Percentiles rank a stretch among this genome's conserved stretches.
phyloP scores from a whole-genome alignment of 2,888 invertebrate genomes.

The Idaea aversata region DNA sequence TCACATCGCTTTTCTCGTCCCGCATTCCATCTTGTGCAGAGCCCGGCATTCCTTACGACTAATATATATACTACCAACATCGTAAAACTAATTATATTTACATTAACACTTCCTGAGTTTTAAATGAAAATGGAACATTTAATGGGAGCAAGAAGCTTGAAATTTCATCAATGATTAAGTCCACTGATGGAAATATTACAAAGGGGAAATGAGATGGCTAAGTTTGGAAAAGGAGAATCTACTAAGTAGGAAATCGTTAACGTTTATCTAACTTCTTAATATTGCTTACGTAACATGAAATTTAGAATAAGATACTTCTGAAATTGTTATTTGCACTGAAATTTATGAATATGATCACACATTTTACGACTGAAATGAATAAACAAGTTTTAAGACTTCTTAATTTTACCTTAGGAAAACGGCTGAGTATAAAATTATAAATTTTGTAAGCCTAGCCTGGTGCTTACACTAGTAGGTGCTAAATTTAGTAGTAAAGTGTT shows the following conservation, averaged over 20 bases:
- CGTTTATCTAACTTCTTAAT: background rate
- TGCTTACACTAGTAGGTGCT: slow-evolving; percentile 78
- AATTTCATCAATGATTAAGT: slow-evolving; percentile 76
- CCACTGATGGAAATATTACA: slow-evolving; percentile 19
- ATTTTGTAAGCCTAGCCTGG: slow-evolving; percentile 72
- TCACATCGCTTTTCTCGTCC: slow-evolving; percentile 38
- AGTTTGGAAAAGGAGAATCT: slow-evolving; percentile 3
- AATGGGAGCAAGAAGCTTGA: slow-evolving; percentile 63
- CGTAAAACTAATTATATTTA: slow-evolving; percentile 62
- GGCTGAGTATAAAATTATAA: slow-evolving; percentile 79
- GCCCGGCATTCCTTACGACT: slow-evolving; percentile 64
- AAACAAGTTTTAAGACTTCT: slow-evolving; percentile 34
- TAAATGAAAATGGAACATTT: slow-evolving; percentile 43
- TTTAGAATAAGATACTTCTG: slow-evolving; percentile 4
- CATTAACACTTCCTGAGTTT: slow-evolving; percentile 74
- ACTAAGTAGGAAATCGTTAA: background rate
- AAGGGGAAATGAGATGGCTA: background rate
- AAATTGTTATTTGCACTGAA: slow-evolving; percentile 9
- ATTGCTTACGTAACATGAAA: background rate
- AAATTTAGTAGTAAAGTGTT: slow-evolving; percentile 84
- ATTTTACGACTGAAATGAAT: slow-evolving; percentile 33
- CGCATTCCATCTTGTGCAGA: slow-evolving; percentile 50
- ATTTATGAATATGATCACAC: background rate
- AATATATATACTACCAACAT: slow-evolving; percentile 64
- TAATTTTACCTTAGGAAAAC: slow-evolving; percentile 72